phyloP scores from a whole-genome alignment of 2,113 vertebrate genomes.

The Phaethornis superciliosus region DNA sequence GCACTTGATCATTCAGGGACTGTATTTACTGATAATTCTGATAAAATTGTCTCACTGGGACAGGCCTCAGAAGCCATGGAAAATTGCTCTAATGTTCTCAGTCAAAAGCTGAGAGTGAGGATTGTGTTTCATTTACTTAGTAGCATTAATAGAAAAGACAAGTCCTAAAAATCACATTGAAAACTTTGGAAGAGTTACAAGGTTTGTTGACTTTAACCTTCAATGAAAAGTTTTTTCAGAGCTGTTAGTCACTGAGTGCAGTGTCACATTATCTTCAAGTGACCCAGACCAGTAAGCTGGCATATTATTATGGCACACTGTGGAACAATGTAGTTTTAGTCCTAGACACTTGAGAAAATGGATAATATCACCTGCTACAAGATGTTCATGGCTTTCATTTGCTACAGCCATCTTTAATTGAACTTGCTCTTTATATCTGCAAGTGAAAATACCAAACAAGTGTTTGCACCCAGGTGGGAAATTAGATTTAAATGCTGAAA shows the following conservation, averaged over 20 bases:
- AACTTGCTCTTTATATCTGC: background rate
- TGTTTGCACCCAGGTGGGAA: background rate
- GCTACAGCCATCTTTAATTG: background rate
- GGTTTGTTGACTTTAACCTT: background rate
- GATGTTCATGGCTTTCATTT: background rate
- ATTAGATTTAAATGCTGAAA: background rate
- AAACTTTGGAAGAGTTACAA: background rate
- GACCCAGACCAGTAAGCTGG: background rate
- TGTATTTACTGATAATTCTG: background rate
- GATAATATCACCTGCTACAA: background rate
- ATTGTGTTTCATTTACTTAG: background rate
- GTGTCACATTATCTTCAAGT: fast-evolving
- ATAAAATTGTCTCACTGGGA: background rate
- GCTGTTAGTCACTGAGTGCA: background rate
- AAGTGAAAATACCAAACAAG: background rate
- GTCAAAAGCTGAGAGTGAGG: background rate
- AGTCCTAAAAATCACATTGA: background rate
- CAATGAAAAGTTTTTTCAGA: background rate
- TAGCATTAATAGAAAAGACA: background rate
- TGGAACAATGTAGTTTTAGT: background rate
- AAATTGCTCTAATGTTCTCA: background rate
- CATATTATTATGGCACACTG: background rate
- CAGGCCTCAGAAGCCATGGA: background rate
- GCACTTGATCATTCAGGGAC: background rate
- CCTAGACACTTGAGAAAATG: background rate